These are phyloP conservation scores for Macrostomum lignano DNA, from an alignment of 1,140 invertebrate genomes.

Conservation along the genomic window DNA sequence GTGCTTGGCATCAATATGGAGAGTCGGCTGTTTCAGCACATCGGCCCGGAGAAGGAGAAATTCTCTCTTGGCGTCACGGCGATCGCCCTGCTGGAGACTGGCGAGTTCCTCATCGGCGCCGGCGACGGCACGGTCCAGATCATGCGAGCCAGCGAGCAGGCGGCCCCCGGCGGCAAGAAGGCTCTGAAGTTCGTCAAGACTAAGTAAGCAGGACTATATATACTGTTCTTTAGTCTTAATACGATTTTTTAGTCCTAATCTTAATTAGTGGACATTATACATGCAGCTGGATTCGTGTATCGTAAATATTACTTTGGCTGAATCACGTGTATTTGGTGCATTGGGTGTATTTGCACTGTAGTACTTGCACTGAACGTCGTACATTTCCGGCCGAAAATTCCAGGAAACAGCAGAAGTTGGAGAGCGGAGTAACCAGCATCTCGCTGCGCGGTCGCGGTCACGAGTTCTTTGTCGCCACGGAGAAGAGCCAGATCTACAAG, in stretches of 20 bases:
- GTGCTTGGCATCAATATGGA: constrained; percentile 29
- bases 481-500: constrained; percentile 47
- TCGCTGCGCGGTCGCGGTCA: constrained; percentile 25
- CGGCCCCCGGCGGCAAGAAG: constrained; percentile 6
- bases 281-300: too few species aligned
- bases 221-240: constrained; percentile 1
- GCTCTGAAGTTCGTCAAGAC: constrained; percentile 6
- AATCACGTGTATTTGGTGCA: too few species aligned
- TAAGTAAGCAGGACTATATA: not conserved
- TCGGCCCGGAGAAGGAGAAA: constrained; percentile 19
- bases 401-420: constrained; percentile 33
- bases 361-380: too few species aligned
- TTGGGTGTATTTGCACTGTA: too few species aligned
- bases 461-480: constrained; percentile 39
- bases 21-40: constrained; percentile 13
- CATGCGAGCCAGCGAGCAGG: constrained; percentile 8
- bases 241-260: too few species aligned
- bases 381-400: constrained; percentile 11
- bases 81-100: constrained; percentile 33
- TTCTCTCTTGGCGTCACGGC: constrained; percentile 35
- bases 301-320: too few species aligned
- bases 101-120: constrained; percentile 34
- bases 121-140: constrained; percentile 43
- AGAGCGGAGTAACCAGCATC: constrained; percentile 22
- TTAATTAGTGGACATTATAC: too few species aligned